These are phyloP conservation scores for Cephalopterus ornatus DNA, from an alignment of 2,113 vertebrate species.

Conservation along the genomic window DNA sequence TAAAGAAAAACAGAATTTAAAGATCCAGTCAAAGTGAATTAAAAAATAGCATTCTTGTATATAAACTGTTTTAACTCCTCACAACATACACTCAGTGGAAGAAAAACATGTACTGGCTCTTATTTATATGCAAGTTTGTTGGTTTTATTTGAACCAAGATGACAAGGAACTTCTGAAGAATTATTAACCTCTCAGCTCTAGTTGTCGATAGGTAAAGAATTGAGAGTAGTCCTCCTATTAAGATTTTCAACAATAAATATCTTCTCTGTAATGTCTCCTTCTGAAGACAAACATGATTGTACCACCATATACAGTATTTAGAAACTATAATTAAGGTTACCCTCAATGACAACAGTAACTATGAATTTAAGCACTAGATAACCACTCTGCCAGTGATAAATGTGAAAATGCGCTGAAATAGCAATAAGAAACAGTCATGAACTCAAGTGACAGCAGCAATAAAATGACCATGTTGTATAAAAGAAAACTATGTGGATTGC, in stretches of 20 bases:
- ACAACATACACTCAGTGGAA: not conserved
- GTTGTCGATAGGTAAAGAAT: not conserved
- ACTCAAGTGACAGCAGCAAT: not conserved
- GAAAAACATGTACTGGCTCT: not conserved
- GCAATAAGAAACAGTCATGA: not conserved
- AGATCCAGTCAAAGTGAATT: not conserved
- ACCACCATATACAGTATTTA: not conserved
- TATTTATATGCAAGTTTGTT: not conserved
- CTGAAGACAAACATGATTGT: not conserved
- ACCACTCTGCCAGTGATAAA: not conserved
- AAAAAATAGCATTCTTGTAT: not conserved
- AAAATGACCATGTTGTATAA: not conserved
- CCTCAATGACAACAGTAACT: not conserved
- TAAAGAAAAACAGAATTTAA: not conserved
- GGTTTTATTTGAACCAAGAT: not conserved
- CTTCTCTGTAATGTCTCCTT: not conserved
- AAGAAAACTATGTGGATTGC: not conserved
- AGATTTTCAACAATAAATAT: not conserved
- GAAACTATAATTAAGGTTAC: not conserved
- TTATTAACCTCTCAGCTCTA: not conserved
- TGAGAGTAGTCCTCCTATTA: not conserved
- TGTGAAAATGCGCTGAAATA: not conserved
- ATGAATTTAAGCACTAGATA: not conserved
- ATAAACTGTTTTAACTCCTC: not conserved
- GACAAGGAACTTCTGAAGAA: not conserved